Evolutionary conservation across 2,797 vertebrate genomes (phyloP), one percentile per base, ranked within the genome.

Genomic region (Scleropages formosus): DNA sequence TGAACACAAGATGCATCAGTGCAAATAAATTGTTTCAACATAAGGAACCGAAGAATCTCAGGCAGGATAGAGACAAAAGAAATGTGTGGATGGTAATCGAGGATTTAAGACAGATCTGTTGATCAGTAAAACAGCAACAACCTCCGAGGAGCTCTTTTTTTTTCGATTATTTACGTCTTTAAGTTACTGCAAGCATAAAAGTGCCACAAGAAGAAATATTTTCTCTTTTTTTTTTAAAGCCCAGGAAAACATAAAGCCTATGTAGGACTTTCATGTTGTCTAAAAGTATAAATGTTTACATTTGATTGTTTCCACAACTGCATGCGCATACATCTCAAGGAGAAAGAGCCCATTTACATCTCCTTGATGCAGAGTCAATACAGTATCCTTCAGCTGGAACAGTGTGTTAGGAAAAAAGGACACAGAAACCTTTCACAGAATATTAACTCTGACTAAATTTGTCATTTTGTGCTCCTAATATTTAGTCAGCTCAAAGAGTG

Each of bases 371-470:
- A 39, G 31, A 39, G 31, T 39, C 31, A 39, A 39, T 39, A 60
- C 31, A 39, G 39, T 39, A 60, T 60, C 51, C 59, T 59, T 16
- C 10, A 22, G 22, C 10, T 8, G n/a, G 44, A 15, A 22, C 13
- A 24, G 18, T 8, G 8, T 7, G 20, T 16, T 56, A 65, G 22
- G 70, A 44, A 16, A 56, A 51, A 67, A 75, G 56, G 60, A 20
- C 76, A 67, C 44, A 27, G 26, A 79, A 78, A 62, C 62, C 31
- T 31, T 31, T 65, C 63, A 22, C 64, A 67, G n/a, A 82, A 79
- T 80, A 39, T 78, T 58, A 80, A 78, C 70, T 71, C 26, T 64
- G 77, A 78, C 76, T 80, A 68, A 70, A 80, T 72, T 77, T 81
- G 77, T 74, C 74, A 72, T 73, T 75, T 67, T 74, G 78, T 73